Conservation (phyloP, 2,888 invertebrate species). For the Celastrina argiolus region DNA sequence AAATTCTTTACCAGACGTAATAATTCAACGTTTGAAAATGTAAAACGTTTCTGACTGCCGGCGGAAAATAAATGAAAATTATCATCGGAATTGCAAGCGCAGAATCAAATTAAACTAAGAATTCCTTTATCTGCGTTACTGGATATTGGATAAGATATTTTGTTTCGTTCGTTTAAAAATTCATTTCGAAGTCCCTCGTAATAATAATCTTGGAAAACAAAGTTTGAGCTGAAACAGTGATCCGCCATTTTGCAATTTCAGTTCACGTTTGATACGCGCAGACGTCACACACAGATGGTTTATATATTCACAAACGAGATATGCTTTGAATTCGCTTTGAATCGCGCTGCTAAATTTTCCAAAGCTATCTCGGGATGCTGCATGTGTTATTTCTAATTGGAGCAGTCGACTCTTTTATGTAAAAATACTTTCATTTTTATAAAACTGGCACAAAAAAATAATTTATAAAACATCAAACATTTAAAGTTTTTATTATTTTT, state of each 20-base stretch:
- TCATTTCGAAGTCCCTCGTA: no score
- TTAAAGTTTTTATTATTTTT: no score
- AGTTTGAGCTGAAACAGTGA: neutral
- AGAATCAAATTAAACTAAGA: neutral
- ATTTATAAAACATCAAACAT: no score
- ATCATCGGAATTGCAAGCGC: neutral
- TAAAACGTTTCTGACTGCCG: neutral
- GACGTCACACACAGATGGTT: neutral
- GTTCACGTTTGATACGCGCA: neutral
- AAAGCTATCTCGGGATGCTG: neutral
- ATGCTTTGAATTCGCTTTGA: neutral
- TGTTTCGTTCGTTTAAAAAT: no score
- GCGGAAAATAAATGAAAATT: neutral
- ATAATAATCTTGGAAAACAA: neutral
- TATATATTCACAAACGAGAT: neutral
- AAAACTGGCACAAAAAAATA: no score
- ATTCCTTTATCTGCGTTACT: neutral
- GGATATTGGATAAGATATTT: no score
- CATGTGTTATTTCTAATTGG: neutral
- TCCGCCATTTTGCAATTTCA: neutral
- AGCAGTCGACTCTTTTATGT: no score
- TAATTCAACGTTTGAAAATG: constrained; percentile 8
- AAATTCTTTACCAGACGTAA: constrained; percentile 2
- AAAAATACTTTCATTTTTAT: no score
- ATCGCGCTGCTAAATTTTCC: neutral